phyloP scores from a whole-genome alignment of 2,888 invertebrate genomes.

The Fissipunctia ypsillon region DNA sequence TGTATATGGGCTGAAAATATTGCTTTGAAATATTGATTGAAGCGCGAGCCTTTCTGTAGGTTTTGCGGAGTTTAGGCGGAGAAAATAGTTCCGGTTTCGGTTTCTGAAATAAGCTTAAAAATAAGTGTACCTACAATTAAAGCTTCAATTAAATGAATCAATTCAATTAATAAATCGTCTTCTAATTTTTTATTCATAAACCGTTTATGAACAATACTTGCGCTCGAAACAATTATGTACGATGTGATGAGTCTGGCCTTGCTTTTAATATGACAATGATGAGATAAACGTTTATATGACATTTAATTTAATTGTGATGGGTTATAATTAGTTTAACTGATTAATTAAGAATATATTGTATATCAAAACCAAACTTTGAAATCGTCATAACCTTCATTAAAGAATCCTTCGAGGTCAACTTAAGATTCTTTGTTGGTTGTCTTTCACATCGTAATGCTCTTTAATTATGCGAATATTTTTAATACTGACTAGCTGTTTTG shows the following conservation, averaged over 20 bases:
- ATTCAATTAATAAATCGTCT: neutral
- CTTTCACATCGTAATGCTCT: neutral
- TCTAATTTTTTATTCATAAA: slow-evolving; percentile 3
- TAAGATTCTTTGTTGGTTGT: slow-evolving; percentile 8
- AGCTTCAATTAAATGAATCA: neutral
- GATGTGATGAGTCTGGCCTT: slow-evolving; percentile 32
- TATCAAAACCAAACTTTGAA: slow-evolving; percentile 16
- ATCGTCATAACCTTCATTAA: slow-evolving; percentile 33
- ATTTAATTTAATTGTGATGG: slow-evolving; percentile 54
- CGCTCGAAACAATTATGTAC: slow-evolving; percentile 13
- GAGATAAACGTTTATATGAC: slow-evolving; percentile 43
- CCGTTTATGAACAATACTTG: neutral
- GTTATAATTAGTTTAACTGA: slow-evolving; percentile 50
- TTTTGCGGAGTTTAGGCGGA: neutral
- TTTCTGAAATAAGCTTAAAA: neutral
- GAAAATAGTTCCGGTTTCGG: neutral
- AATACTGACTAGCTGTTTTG: no score
- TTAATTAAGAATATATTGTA: slow-evolving; percentile 35
- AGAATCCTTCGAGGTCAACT: slow-evolving; percentile 34
- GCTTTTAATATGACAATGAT: slow-evolving; percentile 35
- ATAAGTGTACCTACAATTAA: neutral
- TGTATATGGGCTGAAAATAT: neutral
- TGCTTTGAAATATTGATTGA: no score
- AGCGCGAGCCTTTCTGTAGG: neutral
- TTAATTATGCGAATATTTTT: slow-evolving; percentile 4